These are phyloP conservation scores for Caradrina kadenii DNA, from an alignment of 2,888 invertebrate species.

Conservation along the genomic window DNA sequence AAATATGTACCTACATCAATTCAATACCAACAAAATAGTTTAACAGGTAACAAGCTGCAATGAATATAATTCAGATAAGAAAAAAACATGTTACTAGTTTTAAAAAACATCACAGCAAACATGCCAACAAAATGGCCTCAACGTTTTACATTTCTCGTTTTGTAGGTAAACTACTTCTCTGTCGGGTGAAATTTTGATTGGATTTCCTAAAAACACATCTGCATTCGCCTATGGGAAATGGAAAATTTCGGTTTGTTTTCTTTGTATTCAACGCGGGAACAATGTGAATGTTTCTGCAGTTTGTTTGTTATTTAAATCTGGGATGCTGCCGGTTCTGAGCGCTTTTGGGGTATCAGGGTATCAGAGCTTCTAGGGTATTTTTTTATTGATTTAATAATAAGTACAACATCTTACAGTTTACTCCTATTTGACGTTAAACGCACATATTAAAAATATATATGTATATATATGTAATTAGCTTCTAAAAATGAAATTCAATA, in stretches of 20 bases:
- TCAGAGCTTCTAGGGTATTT: neutral
- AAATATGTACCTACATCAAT: too few species aligned
- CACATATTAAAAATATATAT: too few species aligned
- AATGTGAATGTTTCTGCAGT: neutral
- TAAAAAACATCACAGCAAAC: neutral
- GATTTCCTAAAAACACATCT: conserved; percentile 12
- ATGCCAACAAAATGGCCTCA: neutral
- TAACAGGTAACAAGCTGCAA: too few species aligned
- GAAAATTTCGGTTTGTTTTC: conserved; percentile 26
- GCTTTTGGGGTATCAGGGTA: neutral
- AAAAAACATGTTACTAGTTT: neutral
- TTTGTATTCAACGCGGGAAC: neutral
- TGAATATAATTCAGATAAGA: neutral
- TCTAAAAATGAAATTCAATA: too few species aligned
- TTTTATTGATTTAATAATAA: too few species aligned
- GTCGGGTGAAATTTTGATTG: conserved; percentile 15
- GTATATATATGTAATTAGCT: too few species aligned
- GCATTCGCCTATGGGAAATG: conserved; percentile 21
- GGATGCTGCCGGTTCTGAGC: neutral
- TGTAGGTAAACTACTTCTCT: neutral
- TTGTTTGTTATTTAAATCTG: neutral
- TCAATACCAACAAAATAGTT: too few species aligned
- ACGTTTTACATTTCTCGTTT: conserved; percentile 9
- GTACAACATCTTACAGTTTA: too few species aligned
- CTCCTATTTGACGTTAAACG: too few species aligned